Conservation (phyloP, 2,888 invertebrate genomes). For the Furcula furcula region DNA sequence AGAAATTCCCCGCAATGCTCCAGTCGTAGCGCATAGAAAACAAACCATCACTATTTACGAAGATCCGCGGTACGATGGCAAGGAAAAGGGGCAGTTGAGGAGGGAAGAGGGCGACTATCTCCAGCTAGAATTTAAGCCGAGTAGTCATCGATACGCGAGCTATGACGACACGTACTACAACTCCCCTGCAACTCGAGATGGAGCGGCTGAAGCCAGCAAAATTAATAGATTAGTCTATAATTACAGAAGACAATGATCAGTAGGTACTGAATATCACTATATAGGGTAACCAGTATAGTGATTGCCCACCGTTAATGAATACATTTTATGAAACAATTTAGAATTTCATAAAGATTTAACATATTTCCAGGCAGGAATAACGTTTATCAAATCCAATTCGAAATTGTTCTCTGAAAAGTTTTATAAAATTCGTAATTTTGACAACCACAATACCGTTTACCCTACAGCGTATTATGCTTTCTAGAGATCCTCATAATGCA, state of each 20-base stretch:
- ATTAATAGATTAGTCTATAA: constrained; percentile 77
- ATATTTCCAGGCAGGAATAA: no score
- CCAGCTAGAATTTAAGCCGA: constrained; percentile 70
- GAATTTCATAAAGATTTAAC: no score
- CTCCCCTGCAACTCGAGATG: constrained; percentile 44
- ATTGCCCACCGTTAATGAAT: no score
- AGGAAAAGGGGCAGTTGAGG: constrained; percentile 59
- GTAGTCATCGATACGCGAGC: constrained; percentile 67
- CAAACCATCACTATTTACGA: constrained; percentile 79
- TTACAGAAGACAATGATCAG: constrained; percentile 67
- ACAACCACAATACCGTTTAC: constrained; percentile 5
- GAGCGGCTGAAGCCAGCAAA: constrained; percentile 67
- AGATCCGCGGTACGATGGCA: constrained; percentile 71
- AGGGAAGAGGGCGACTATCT: constrained; percentile 68
- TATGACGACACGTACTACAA: constrained; percentile 72
- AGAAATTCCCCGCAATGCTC: constrained; percentile 56
- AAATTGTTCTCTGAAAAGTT: no score
- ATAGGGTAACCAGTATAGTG: no score
- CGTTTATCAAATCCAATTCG: no score
- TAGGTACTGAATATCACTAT: no score
- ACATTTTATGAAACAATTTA: no score
- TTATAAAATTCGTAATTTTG: no score
- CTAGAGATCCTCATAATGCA: constrained; percentile 49
- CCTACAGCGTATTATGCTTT: constrained; percentile 30
- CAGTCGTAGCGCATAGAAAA: constrained; percentile 68